Conservation (phyloP, 92 coral and sea anemone genomes). For the Zoanthus solanderi region DNA sequence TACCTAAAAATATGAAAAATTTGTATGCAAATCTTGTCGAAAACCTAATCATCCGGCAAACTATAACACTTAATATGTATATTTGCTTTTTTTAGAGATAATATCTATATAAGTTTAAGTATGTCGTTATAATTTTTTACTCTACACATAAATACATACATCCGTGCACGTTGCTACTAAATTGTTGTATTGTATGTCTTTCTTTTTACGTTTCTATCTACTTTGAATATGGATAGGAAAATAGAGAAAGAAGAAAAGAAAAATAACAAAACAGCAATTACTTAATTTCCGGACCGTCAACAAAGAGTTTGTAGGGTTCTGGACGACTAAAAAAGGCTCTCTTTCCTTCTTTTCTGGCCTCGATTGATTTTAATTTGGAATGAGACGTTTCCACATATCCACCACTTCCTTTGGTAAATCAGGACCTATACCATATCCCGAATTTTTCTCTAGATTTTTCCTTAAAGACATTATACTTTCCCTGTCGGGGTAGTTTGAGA, state of each 20-base stretch:
- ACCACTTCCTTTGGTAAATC: conserved; percentile 1
- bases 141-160: too few relatives aligned
- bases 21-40: too few relatives aligned
- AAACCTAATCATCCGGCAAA: too few relatives aligned
- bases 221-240: not conserved
- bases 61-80: too few relatives aligned
- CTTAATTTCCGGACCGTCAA: not conserved
- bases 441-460: not conserved
- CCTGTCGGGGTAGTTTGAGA: not conserved
- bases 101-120: too few relatives aligned
- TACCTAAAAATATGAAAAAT: too few relatives aligned
- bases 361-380: not conserved
- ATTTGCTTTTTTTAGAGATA: too few relatives aligned
- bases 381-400: not conserved
- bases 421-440: not conserved
- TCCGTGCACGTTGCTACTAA: not conserved
- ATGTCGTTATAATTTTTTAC: too few relatives aligned
- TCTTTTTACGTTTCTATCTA: not conserved
- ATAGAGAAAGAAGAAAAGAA: not conserved
- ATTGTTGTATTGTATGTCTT: not conserved
- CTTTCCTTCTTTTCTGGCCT: not conserved
- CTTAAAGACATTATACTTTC: not conserved
- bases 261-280: not conserved
- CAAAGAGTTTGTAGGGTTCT: not conserved
- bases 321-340: not conserved